A percentile compares a stretch with the other conserved stretches of the same genome.
phyloP scores from a whole-genome alignment of 2,888 invertebrate genomes.

The Orchesellides sinensis region DNA sequence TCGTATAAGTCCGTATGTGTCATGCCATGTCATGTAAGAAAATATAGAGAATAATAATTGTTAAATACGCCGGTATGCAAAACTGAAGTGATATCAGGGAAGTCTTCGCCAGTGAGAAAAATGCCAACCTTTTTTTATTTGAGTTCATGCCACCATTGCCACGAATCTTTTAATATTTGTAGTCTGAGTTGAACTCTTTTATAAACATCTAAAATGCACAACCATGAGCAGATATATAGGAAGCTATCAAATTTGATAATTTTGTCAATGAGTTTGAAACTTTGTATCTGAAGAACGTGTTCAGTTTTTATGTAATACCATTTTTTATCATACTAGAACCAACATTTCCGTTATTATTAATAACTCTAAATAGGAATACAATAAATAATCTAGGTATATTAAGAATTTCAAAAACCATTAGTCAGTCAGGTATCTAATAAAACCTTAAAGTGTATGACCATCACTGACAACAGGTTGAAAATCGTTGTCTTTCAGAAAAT shows the following conservation, averaged over 20 bases:
- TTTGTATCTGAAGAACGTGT: constrained; percentile 60
- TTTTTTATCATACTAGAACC: constrained; percentile 3
- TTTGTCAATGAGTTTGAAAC: constrained; percentile 30
- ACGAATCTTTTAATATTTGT: constrained; percentile 5
- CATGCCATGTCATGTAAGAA: background rate
- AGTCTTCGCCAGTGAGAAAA: constrained; percentile 51
- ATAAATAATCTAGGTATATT: background rate
- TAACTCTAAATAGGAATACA: background rate
- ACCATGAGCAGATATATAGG: background rate
- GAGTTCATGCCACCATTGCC: constrained; percentile 24
- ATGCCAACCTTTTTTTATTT: constrained; percentile 35
- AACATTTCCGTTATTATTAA: constrained; percentile 19
- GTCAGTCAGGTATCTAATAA: background rate
- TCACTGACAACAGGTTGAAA: constrained; percentile 23
- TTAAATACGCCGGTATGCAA: constrained; percentile 47
- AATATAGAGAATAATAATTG: constrained; percentile 7
- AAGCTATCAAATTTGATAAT: background rate
- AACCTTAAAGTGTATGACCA: background rate
- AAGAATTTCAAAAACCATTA: background rate
- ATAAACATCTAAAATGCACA: background rate
- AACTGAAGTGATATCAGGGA: constrained; percentile 36
- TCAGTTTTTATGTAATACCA: constrained; percentile 48
- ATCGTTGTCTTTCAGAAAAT: constrained; percentile 31
- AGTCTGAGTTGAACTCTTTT: background rate
- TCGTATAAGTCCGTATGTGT: background rate